Base-by-base conservation (phyloP, 2,113 vertebrate species). In the Aplodontia rufa region DNA sequence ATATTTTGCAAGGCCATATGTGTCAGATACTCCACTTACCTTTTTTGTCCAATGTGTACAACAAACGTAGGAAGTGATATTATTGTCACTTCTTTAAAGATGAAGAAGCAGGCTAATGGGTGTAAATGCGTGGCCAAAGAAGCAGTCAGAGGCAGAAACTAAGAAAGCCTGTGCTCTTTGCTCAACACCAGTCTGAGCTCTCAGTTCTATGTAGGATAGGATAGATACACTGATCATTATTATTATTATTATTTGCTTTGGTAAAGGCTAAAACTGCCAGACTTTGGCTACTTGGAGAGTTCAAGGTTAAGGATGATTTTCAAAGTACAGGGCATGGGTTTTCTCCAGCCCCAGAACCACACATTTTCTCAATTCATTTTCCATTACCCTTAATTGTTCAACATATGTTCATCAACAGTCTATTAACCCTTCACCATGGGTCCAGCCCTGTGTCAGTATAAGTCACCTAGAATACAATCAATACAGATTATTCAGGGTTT, bases 301-400 rank as follows among this genome's bases (percentile, higher is more conserved):
- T 96, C 92, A 94, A 81, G 81, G 42, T 71, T 76, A 37, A 90
- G 19, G 28, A 37, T 79, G 37, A 71, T 84, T 97, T 92, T 95
- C 94, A 92, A 84, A 95, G 83, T 64, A 69, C 37, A 82, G 32
- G 32, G 19, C 83, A 7, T 60, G 28, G 24, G 76, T n/a, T 53
- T 17, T 40, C 68, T 49, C 22, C 35, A 84, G 17, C 5, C 69
- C 24, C 42, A 51, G n/a, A 90, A 24, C 22, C 75, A 78, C 12
- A 49, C 35, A 19, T 84, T 92, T 96, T 60, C 58, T 60, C n/a
- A 51, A 78, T 24, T 82, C 32, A 22, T 95, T 88, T 85, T 81
- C 53, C 53, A 13, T 82, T 45, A 45, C 35, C 68, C 47, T 40
- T 86, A 58, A 66, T 19, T 26, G 17, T 60, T 58, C 24, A 68